phyloP scores from a whole-genome alignment of 1,140 invertebrate genomes.

The Callitettix versicolor region DNA sequence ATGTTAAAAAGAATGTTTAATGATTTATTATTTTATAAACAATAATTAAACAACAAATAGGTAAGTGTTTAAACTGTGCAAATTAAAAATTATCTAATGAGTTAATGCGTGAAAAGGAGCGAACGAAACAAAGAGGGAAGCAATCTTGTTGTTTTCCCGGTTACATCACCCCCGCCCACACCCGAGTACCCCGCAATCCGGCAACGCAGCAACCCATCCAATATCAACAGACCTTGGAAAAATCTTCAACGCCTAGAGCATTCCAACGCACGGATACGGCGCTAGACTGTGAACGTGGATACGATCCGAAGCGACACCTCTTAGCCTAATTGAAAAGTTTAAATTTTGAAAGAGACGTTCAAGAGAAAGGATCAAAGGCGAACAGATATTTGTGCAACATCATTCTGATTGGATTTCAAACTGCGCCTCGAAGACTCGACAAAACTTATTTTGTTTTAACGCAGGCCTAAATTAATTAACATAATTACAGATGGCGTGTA shows the following conservation, averaged over 20 bases:
- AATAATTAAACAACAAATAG: no score
- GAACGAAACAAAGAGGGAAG: neutral
- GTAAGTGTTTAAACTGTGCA: neutral
- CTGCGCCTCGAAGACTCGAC: no score
- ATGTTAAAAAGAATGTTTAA: no score
- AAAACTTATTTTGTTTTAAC: no score
- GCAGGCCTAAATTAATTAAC: no score
- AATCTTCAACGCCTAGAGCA: slow-evolving; percentile 7
- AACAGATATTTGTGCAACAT: no score
- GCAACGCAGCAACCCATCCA: neutral
- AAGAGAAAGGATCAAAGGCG: no score
- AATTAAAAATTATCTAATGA: slow-evolving; percentile 2
- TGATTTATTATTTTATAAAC: no score
- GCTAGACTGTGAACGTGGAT: no score
- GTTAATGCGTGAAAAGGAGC: neutral
- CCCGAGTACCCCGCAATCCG: neutral
- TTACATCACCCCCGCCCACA: neutral
- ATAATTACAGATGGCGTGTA: no score
- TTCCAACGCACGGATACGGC: neutral
- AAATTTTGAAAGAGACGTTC: no score
- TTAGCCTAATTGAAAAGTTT: slow-evolving; percentile 10
- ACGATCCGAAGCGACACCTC: neutral
- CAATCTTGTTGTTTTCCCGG: neutral
- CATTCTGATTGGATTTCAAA: no score
- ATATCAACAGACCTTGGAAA: slow-evolving; percentile 8